Conservation (phyloP, 2,797 vertebrate species). For the Carapus acus region DNA sequence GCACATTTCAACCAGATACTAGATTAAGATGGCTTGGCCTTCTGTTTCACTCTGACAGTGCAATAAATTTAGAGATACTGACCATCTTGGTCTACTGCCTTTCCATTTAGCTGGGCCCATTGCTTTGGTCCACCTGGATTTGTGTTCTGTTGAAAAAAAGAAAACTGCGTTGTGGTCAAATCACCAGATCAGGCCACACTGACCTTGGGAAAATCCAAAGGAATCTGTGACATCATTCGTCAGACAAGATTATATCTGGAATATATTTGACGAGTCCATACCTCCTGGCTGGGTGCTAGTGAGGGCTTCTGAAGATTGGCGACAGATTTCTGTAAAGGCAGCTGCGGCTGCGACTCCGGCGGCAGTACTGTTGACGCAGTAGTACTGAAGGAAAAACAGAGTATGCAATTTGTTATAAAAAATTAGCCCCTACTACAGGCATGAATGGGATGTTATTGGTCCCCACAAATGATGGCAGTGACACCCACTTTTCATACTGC, state of each 20-base stretch:
- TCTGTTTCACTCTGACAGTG: neutral
- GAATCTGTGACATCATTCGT: neutral
- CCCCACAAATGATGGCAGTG: no score
- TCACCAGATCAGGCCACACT: neutral
- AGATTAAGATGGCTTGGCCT: no score
- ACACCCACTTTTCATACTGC: no score
- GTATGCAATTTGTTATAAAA: no score
- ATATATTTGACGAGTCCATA: constrained; percentile 48
- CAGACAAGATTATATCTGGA: neutral
- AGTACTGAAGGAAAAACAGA: constrained; percentile 77
- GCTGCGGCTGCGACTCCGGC: constrained; percentile 97
- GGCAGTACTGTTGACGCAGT: constrained; percentile 91
- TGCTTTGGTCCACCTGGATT: constrained; percentile 99
- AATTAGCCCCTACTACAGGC: no score
- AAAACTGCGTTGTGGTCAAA: constrained; percentile 11
- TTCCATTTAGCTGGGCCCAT: constrained; percentile 99
- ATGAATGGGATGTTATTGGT: no score
- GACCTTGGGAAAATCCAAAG: neutral
- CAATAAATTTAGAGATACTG: constrained; percentile 51
- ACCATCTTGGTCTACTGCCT: constrained; percentile 97
- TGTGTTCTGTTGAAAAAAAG: constrained; percentile 78
- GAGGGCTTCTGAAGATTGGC: constrained; percentile 98
- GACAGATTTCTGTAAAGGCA: constrained; percentile 98
- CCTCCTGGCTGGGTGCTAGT: constrained; percentile 90
- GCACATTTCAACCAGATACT: neutral